Base-by-base conservation (phyloP, 1,140 invertebrate genomes). In the Batillaria attramentaria region DNA sequence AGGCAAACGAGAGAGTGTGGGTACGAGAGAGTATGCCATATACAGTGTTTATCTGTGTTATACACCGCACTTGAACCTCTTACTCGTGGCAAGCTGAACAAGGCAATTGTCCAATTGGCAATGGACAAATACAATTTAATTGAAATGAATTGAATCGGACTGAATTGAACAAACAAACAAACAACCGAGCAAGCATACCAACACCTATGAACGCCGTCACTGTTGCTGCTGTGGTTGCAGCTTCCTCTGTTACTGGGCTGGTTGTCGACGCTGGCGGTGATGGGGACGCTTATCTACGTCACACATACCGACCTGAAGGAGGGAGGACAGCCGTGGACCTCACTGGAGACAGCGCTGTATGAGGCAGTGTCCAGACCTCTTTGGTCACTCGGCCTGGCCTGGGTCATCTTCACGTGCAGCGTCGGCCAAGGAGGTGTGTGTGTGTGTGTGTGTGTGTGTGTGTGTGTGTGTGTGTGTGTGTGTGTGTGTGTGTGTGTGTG, bases 341-440 rank as follows among this genome's bases (percentile, higher is more conserved):
- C 43, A 4, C 13, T 62, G 16, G 65, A 83, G 79, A 77, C 76
- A 18, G 79, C 79, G 0, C 50, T 84, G 24, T 83, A 83, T 50
- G 81, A 86, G 70, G 81, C 84, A 5, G 39, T 84, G 3, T 76
- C 77, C 41, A 72, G 81, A 13, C 81, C 83, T 0, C 65, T 62
- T 0, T 86, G 85, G 85, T 72, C 82, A 0, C 42, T 82, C 31
- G 79, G 79, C 68, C 69, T 85, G 3, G 73, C 84, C 35, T 86
- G 84, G 84, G 73, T 84, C 28, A 83, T 86, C 41, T 83, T 84
- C 80, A 60, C 79, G 3, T 84, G 84, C 46, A 62, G 72, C 54
- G 79, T 81, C 28, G 81, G 82, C 18, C 77, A 82, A 24, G 85
- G 84, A 69, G 85, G 85, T 84, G 73, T 62, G 57, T 62, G 57